Evolutionary conservation across 1,140 invertebrate species (phyloP).

Genomic region (Caerostris extrusa): DNA sequence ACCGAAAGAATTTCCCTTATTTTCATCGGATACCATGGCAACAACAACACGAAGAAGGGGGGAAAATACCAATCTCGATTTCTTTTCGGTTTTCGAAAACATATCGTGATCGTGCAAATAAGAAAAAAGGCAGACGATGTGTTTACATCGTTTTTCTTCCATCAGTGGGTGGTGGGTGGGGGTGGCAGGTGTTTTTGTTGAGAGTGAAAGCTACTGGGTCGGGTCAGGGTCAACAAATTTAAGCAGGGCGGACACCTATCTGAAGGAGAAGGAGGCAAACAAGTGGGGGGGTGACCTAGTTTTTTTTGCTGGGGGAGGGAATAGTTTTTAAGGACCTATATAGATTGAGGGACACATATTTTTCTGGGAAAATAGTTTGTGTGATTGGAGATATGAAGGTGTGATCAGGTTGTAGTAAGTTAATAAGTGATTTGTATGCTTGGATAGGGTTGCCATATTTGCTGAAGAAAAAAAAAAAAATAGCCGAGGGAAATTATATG

Average conservation of each 20-base stretch:
- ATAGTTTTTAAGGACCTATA: neutral
- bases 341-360: neutral
- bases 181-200: neutral
- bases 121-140: neutral
- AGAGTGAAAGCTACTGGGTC: neutral
- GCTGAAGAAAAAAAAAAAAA: too few species aligned
- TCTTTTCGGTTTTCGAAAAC: neutral
- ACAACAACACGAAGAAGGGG: neutral
- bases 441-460: neutral
- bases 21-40: neutral
- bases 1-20: too few species aligned
- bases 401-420: neutral
- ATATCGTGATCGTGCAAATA: neutral
- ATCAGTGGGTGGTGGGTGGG: neutral
- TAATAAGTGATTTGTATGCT: neutral
- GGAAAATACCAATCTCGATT: too few species aligned
- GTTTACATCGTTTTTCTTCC: neutral
- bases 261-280: constrained; percentile 10
- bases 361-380: neutral
- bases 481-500: too few species aligned
- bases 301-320: neutral
- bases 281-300: constrained; percentile 14
- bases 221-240: constrained; percentile 5
- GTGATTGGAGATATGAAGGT: neutral
- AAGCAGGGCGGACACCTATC: neutral